Conservation (phyloP, 2,113 vertebrate species). For the Cephalopholis sonnerati region DNA sequence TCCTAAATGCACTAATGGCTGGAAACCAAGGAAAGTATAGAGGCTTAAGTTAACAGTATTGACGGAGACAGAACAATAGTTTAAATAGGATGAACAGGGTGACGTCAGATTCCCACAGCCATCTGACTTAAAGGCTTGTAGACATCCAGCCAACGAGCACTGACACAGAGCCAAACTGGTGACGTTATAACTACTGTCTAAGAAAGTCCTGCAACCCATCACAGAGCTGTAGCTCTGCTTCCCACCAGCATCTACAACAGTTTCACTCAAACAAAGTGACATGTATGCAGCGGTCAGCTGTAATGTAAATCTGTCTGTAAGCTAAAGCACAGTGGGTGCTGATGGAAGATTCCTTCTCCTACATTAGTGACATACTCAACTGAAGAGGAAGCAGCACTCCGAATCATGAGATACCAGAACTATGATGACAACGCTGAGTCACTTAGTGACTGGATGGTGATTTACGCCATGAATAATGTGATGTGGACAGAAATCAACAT, state of each 20-base stretch:
- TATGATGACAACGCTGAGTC: constrained; percentile 45
- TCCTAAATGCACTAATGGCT: background rate
- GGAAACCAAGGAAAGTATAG: background rate
- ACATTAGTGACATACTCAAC: background rate
- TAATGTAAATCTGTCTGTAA: constrained; percentile 2
- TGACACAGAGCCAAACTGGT: constrained; percentile 35
- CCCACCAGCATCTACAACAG: background rate
- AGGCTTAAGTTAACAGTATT: constrained; percentile 2
- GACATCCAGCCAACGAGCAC: constrained; percentile 23
- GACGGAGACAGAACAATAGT: background rate
- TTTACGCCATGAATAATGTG: background rate
- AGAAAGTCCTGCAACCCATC: constrained; percentile 17
- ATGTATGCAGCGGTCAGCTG: background rate
- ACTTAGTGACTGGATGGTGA: constrained; percentile 23
- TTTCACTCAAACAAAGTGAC: constrained; percentile 21
- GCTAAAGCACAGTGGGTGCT: background rate
- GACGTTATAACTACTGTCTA: constrained; percentile 20
- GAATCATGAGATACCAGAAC: constrained; percentile 45
- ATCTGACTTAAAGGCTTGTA: constrained; percentile 14
- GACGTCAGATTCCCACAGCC: constrained; percentile 19
- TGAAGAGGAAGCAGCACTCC: constrained; percentile 32
- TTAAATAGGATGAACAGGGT: constrained; percentile 24
- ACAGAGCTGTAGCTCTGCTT: background rate
- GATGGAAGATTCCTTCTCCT: background rate
- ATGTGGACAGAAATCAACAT: background rate